Base-by-base conservation (phyloP, 2,113 vertebrate genomes). In the Ictidomys tridecemlineatus region DNA sequence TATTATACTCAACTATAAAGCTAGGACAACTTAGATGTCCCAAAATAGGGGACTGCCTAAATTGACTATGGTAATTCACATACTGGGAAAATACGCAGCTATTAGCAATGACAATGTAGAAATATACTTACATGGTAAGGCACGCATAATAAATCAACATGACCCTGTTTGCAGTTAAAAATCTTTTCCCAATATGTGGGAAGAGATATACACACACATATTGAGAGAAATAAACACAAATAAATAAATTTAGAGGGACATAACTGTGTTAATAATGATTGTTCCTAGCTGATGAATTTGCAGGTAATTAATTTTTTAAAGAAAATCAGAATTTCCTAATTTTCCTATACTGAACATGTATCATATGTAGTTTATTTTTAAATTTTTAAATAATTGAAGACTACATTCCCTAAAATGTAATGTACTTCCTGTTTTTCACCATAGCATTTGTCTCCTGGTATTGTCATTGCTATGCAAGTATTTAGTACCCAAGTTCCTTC, bases 251-350 rank as follows among this genome's bases (percentile, higher is more conserved):
- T 28, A 61, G 69, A 82, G 26, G 73, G n/a, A 16, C 34, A 82
- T 26, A 14, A 88, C 28, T 34, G 16, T 77, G 42, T 53, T 82
- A 85, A 63, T 1, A n/a, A 18, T 14, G 32, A 72, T 26, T 58
- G 18, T 73, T 78, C 87, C 53, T 77, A 91, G 83, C 7, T 58
- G 70, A 61, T 37, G 53, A 17, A 88, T 77, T 87, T 93, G 32
- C 18, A 89, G 58, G 24, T 72, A 70, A 77, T 92, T 56, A 83
- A 67, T 77, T 67, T 79, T 63, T 78, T 67, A 76, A 65, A 56
- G 24, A 90, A 89, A 93, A 85, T 79, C 17, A 72, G 20, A 20
- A 76, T 91, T 70, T 91, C 58, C 73, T 26, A 63, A 93, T 65
- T 90, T 73, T 90, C 65, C 0, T 37, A 56, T 13, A 45, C 24